phyloP scores from a whole-genome alignment of 2,113 vertebrate genomes.

The Anthoscopus minutus region DNA sequence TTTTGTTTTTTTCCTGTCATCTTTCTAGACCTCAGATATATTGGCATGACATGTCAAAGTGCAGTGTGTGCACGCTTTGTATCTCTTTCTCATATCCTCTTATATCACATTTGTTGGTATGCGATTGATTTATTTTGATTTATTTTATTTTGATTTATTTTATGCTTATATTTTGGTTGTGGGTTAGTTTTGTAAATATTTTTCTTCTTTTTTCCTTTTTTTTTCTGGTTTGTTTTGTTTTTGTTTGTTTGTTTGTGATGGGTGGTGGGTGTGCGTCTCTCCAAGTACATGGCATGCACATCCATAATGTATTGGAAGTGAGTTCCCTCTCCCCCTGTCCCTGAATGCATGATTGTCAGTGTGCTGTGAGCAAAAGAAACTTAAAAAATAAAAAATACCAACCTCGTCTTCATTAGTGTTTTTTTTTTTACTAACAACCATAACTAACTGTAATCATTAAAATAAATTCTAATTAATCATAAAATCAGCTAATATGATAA shows the following conservation, averaged over 20 bases:
- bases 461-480: slow-evolving; percentile 62
- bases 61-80: slow-evolving; percentile 65
- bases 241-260: not conserved
- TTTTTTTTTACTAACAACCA: slow-evolving; percentile 80
- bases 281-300: slow-evolving; percentile 80
- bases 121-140: not conserved
- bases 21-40: slow-evolving; percentile 33
- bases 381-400: slow-evolving; percentile 74
- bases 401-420: slow-evolving; percentile 82
- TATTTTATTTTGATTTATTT: not conserved
- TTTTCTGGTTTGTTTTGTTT: not conserved
- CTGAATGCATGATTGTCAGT: slow-evolving; percentile 83
- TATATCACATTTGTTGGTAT: slow-evolving; percentile 29
- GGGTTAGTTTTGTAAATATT: not conserved
- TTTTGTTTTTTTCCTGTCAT: not conserved
- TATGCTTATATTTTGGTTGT: not conserved
- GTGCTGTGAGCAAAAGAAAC: slow-evolving; percentile 69
- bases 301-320: slow-evolving; percentile 71
- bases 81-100: slow-evolving; percentile 33
- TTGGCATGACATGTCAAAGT: slow-evolving; percentile 64
- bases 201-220: not conserved
- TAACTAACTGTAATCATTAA: slow-evolving; percentile 69
- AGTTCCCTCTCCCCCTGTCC: slow-evolving; percentile 54
- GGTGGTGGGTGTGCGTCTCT: slow-evolving; percentile 40
- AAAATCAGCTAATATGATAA: slow-evolving; percentile 65